Conservation (phyloP, 1,140 invertebrate species). For the Lycorma delicatula region DNA sequence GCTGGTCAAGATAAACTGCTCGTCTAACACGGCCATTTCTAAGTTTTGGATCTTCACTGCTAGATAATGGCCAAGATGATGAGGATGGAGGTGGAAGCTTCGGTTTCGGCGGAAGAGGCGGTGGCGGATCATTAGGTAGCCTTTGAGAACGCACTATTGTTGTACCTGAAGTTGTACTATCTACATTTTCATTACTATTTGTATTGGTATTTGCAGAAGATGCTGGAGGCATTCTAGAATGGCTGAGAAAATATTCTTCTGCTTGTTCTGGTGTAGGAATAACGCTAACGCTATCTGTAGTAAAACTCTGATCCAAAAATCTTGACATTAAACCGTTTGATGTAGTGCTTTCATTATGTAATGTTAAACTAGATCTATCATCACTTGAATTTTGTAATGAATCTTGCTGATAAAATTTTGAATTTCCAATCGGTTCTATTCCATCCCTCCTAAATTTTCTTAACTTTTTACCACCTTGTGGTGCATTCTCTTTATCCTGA, state of each 20-base stretch:
- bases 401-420: conserved; percentile 15
- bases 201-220: too few relatives aligned
- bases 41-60: conserved; percentile 6
- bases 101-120: conserved; percentile 30
- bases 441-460: conserved; percentile 25
- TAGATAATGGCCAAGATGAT: not conserved
- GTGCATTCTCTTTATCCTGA: conserved; percentile 35
- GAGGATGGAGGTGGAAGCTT: conserved; percentile 23
- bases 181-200: too few relatives aligned
- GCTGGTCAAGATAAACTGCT: conserved; percentile 47
- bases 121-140: conserved; percentile 18
- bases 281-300: conserved; percentile 12
- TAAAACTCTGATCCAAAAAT: conserved; percentile 14
- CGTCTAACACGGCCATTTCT: conserved; percentile 24
- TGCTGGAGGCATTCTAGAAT: too few relatives aligned
- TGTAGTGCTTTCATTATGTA: not conserved
- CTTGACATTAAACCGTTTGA: conserved; percentile 1
- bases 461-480: conserved; percentile 31
- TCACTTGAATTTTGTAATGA: conserved; percentile 43
- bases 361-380: conserved; percentile 30
- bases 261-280: conserved; percentile 9
- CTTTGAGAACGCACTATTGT: not conserved
- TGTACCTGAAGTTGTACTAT: not conserved
- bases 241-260: conserved; percentile 17
- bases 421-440: conserved; percentile 15